Conservation (phyloP, 1,140 invertebrate species). For the Thaumetopoea pityocampa region DNA sequence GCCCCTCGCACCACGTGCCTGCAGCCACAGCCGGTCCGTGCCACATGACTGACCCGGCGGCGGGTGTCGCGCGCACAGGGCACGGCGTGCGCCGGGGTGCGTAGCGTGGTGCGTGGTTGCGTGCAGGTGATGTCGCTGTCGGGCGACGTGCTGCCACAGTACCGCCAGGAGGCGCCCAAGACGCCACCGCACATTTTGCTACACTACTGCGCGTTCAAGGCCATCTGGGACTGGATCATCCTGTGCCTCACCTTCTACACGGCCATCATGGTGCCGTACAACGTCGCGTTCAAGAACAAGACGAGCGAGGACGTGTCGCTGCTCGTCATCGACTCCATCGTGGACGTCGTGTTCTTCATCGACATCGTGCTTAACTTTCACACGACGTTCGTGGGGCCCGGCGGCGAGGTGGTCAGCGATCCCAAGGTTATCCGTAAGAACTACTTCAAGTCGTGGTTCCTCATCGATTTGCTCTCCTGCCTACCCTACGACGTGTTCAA, state of each 20-base stretch:
- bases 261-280: slow-evolving; percentile 99
- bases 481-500: slow-evolving; percentile 99
- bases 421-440: slow-evolving; percentile 98
- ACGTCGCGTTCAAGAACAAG: slow-evolving; percentile 99
- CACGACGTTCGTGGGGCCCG: slow-evolving; percentile 99
- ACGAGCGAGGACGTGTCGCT: slow-evolving; percentile 98
- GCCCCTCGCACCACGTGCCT: neutral
- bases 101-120: slow-evolving; percentile 1
- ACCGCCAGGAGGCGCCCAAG: slow-evolving; percentile 99
- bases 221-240: slow-evolving; percentile 99
- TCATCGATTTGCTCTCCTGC: slow-evolving; percentile 99
- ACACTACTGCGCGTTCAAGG: slow-evolving; percentile 99
- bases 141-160: slow-evolving; percentile 97
- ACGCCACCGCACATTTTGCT: slow-evolving; percentile 98
- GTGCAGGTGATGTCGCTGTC: slow-evolving; percentile 68
- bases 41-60: too few species aligned
- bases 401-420: slow-evolving; percentile 98
- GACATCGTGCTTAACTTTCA: slow-evolving; percentile 99
- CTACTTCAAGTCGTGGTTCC: slow-evolving; percentile 99
- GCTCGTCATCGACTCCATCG: slow-evolving; percentile 97
- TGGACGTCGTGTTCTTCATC: slow-evolving; percentile 99
- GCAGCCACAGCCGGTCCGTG: neutral
- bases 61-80: too few species aligned
- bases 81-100: too few species aligned
- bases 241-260: slow-evolving; percentile 99